Evolutionary conservation across 1,140 invertebrate genomes (phyloP), one percentile per base, ranked within the genome.

Genomic region (Bombus turneri): DNA sequence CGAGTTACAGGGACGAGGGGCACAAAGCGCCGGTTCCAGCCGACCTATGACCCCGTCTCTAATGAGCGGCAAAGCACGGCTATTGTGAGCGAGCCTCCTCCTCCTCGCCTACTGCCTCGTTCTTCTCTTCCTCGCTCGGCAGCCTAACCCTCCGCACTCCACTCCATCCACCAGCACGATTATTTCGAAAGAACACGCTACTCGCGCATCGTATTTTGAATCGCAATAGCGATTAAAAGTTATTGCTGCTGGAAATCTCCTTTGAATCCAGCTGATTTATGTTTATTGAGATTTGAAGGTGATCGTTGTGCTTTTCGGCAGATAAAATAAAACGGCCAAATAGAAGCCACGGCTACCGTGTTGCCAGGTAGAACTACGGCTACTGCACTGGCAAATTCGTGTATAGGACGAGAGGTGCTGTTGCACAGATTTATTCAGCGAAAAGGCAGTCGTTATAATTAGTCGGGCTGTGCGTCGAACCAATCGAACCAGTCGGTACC

Each of bases 1-100:
- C 87, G 83, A 89, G 74, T 85, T 91, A 91, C 84, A 87, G 80
- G 82, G 81, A 82, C 80, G 83, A 86, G 80, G 81, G 72, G 79
- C 59, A 90, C 91, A 87, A 90, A 92, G 85, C 85, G 87, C 86
- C 81, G 88, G 83, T 89, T 79, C 72, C 81, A 68, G 77, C 74
- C 84, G 90, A 92, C 92, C 92, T 90, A 82, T 87, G 92, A 94
- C 93, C 92, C 86, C 74, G 77, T 79, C 91, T 92, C 92, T 94
- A 94, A 94, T 94, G 93, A 94, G 90, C 92, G 90, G 88, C 92
- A 83, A 91, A 91, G 92, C 92, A 90, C 90, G 91, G 93, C 92
- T 93, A 94, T 94, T 94, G 93, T 93, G 88, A 88, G 62, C 85
- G 76, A 79, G 79, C 73, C 89, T 90, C 68, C 76, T 90, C 88